Evolutionary conservation across 2,113 vertebrate genomes (phyloP), one percentile per base, ranked within the genome.

Genomic region (Melanerpes formicivorus): DNA sequence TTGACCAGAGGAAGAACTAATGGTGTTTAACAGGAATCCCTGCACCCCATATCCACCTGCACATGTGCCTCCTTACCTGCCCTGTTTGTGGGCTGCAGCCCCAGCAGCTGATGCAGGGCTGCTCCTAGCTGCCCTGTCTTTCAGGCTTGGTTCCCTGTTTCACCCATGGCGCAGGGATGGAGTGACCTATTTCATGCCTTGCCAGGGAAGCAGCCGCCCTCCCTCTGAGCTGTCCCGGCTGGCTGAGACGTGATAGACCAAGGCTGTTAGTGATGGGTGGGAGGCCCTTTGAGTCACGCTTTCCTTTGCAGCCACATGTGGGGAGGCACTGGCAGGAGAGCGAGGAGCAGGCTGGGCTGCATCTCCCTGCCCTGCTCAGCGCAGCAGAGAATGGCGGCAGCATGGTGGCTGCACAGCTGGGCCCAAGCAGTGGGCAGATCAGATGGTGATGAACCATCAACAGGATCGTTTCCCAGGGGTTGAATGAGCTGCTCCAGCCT

Each of bases 381-480:
- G 3, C 0, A 0, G 77, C 54, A 6, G 0, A 1, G 29, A n/a
- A 4, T 0, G 0, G 67, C 18, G 1, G 50, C 4, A 1, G 18
- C 70, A 4, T 0, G 0, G 67, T 18, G 1, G 50, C 4, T 1
- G 18, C 70, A 56, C 84, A 10, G 60, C 14, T 52, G 87, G 71
- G 72, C 40, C 71, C 75, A 44, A 87, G 75, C 37, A 2, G 91
- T 78, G 85, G 56, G 87, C 30, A 91, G 84, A 83, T 95, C 84
- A 87, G 85, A 89, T 74, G 85, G 80, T 37, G 48, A 52, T 83
- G 92, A 88, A 74, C 79, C 8, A 2, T 79, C 80, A 86, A 74
- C 79, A 74, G 60, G 37, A 90, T 74, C 7, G 23, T 27, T 27
- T 27, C 26, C 54, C 54, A 55, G 54, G 26, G 54, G 14, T 26